phyloP scores from a whole-genome alignment of 2,113 vertebrate genomes.

The Baryphthengus martii region DNA sequence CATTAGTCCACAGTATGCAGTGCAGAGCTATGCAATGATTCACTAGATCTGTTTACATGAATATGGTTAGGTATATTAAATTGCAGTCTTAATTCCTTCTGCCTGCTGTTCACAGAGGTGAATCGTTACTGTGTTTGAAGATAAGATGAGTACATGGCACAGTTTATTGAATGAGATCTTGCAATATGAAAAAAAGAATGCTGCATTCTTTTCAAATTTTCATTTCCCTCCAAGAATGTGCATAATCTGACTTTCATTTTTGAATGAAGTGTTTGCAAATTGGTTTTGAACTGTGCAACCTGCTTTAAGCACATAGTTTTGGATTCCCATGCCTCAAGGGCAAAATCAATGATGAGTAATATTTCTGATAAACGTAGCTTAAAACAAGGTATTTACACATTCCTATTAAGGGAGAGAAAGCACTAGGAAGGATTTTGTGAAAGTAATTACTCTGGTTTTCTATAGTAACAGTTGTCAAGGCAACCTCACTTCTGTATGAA shows the following conservation, averaged over 20 bases:
- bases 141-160: neutral
- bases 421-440: constrained; percentile 35
- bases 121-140: neutral
- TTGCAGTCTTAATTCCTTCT: neutral
- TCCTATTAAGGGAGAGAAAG: neutral
- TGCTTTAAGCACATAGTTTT: neutral
- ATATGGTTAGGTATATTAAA: neutral
- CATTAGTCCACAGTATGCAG: neutral
- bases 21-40: neutral
- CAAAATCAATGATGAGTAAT: neutral
- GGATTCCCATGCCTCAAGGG: neutral
- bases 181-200: neutral
- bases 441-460: constrained; percentile 43
- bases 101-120: neutral
- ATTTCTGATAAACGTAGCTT: neutral
- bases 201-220: neutral
- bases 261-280: neutral
- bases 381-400: neutral
- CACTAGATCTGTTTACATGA: neutral
- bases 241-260: neutral
- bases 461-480: constrained; percentile 48
- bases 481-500: constrained; percentile 41
- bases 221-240: neutral
- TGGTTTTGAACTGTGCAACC: neutral
- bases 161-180: neutral